Percentiles rank a stretch among this genome's conserved stretches.
Evolutionary conservation across 2,797 vertebrate species (phyloP).

Genomic region (Nannoperca obscura): DNA sequence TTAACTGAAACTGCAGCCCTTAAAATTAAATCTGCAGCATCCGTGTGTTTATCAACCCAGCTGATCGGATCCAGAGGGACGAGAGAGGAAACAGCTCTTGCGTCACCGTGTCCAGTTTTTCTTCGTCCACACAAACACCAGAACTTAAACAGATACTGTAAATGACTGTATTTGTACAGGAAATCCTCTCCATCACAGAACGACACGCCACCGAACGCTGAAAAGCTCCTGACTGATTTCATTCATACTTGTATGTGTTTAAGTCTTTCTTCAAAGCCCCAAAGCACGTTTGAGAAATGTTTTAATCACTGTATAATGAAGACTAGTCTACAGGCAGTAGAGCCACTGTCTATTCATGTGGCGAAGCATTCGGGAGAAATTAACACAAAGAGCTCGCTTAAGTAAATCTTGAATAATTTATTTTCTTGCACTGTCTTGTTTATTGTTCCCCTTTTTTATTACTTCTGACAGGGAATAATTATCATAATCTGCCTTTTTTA

Average conservation of each 20-base stretch:
- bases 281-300: background rate
- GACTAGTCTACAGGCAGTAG: background rate
- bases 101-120: conserved; percentile 28
- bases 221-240: background rate
- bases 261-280: background rate
- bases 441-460: conserved; percentile 14
- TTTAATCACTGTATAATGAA: background rate
- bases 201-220: background rate
- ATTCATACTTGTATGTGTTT: background rate
- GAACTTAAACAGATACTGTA: background rate
- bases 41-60: conserved; percentile 18
- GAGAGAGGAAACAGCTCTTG: conserved; percentile 49
- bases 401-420: conserved; percentile 65
- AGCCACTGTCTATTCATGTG: conserved; percentile 9
- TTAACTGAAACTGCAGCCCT: background rate
- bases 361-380: conserved; percentile 30
- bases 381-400: conserved; percentile 21
- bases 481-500: background rate
- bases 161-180: background rate
- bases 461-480: conserved; percentile 30
- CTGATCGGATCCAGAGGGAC: conserved; percentile 46
- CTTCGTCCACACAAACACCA: background rate
- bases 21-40: background rate
- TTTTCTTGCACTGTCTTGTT: conserved; percentile 20
- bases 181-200: background rate